Evolutionary conservation across 2,113 vertebrate species (phyloP).

Genomic region (Hyperopisus bebe): DNA sequence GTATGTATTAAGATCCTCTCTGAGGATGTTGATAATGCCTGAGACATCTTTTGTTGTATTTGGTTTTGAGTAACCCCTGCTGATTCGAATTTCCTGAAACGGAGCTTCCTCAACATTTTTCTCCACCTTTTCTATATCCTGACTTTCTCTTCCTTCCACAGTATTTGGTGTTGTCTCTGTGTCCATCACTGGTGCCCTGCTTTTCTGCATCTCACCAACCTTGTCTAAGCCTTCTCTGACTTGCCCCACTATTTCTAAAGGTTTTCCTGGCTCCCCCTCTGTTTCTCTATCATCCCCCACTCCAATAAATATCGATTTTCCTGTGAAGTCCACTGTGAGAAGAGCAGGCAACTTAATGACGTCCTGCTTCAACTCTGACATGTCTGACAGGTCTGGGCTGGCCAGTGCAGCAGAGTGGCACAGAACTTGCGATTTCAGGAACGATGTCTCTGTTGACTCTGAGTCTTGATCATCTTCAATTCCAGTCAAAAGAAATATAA

Average conservation of each 20-base stretch:
- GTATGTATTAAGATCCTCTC: slow-evolving; percentile 53
- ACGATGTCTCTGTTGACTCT: slow-evolving; percentile 91
- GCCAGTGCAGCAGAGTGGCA: slow-evolving; percentile 86
- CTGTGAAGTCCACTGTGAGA: slow-evolving; percentile 68
- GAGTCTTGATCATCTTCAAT: slow-evolving; percentile 92
- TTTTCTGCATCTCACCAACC: slow-evolving; percentile 70
- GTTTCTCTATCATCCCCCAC: slow-evolving; percentile 54
- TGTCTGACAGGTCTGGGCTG: slow-evolving; percentile 93
- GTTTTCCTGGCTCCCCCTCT: slow-evolving; percentile 70
- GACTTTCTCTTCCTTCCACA: slow-evolving; percentile 22
- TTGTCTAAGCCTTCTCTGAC: slow-evolving; percentile 78
- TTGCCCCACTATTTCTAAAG: slow-evolving; percentile 71
- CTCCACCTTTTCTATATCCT: slow-evolving; percentile 49
- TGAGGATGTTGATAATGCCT: slow-evolving; percentile 55
- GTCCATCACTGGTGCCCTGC: slow-evolving; percentile 46
- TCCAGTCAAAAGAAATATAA: slow-evolving; percentile 64
- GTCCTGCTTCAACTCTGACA: slow-evolving; percentile 89
- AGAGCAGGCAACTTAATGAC: slow-evolving; percentile 79
- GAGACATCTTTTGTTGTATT: slow-evolving; percentile 44
- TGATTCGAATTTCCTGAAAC: slow-evolving; percentile 54
- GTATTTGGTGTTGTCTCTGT: slow-evolving; percentile 16
- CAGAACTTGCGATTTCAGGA: slow-evolving; percentile 85
- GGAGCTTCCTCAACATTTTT: slow-evolving; percentile 51
- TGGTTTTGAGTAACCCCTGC: slow-evolving; percentile 36
- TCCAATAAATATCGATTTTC: slow-evolving; percentile 59